Conservation (phyloP, 2,888 invertebrate genomes). For the Melipona beecheii region DNA sequence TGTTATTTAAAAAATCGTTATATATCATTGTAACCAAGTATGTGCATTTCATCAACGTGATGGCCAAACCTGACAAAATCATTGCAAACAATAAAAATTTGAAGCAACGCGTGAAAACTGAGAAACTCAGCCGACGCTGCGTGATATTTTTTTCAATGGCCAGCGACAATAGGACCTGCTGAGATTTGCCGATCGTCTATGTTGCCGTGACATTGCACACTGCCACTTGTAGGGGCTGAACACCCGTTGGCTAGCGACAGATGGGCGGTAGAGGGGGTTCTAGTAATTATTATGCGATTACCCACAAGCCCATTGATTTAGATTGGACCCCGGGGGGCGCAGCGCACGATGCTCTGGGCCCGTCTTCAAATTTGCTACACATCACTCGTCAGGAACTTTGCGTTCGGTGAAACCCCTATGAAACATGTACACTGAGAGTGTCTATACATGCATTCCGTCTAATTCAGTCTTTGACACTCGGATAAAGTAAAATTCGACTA, state of each 20-base stretch:
- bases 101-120: neutral
- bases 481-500: neutral
- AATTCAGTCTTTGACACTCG: neutral
- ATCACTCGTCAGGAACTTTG: constrained; percentile 48
- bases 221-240: constrained; percentile 71
- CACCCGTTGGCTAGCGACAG: constrained; percentile 79
- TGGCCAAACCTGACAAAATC: too few species aligned
- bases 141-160: constrained; percentile 72
- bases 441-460: neutral
- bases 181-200: constrained; percentile 75
- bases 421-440: neutral
- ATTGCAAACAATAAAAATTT: neutral
- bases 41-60: too few species aligned
- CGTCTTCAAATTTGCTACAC: constrained; percentile 72
- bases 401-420: constrained; percentile 6
- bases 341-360: constrained; percentile 66
- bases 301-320: constrained; percentile 84
- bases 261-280: constrained; percentile 82
- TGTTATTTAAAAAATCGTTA: too few species aligned
- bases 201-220: constrained; percentile 68
- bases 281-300: constrained; percentile 84
- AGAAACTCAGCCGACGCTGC: constrained; percentile 52
- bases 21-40: too few species aligned
- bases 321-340: constrained; percentile 81
- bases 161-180: constrained; percentile 82